These are phyloP conservation scores for Sycobia sp. DNA, from an alignment of 1,140 invertebrate species.

Conservation along the genomic window DNA sequence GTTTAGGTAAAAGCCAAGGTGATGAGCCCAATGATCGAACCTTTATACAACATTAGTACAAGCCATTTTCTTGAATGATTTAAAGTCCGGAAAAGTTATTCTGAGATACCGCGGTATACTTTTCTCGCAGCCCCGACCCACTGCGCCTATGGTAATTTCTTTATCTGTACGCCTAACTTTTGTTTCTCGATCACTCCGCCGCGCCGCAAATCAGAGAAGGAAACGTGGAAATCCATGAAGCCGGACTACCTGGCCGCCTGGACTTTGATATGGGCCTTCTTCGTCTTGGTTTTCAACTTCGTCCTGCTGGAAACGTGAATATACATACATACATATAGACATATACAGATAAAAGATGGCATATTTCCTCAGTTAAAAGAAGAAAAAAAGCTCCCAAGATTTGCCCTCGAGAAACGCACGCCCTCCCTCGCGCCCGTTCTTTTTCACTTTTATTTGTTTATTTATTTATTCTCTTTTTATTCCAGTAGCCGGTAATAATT, in stretches of 20 bases:
- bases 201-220: constrained; percentile 74
- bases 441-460: no score
- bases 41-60: no score
- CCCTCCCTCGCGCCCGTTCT: no score
- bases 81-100: neutral
- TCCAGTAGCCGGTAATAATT: no score
- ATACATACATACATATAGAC: no score
- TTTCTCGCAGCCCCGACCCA: neutral
- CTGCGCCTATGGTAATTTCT: neutral
- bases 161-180: constrained; percentile 2
- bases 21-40: no score
- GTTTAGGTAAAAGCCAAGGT: no score
- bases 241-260: constrained; percentile 79
- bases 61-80: neutral
- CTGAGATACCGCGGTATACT: neutral
- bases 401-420: no score
- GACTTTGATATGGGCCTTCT: constrained; percentile 81
- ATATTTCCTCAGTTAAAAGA: no score
- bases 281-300: constrained; percentile 87
- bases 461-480: no score
- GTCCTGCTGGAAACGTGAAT: constrained; percentile 85
- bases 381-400: no score
- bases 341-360: no score
- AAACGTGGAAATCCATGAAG: constrained; percentile 73
- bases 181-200: constrained; percentile 39